Evolutionary conservation across 2,113 vertebrate genomes (phyloP).

Genomic region (Alaudala cheleensis): DNA sequence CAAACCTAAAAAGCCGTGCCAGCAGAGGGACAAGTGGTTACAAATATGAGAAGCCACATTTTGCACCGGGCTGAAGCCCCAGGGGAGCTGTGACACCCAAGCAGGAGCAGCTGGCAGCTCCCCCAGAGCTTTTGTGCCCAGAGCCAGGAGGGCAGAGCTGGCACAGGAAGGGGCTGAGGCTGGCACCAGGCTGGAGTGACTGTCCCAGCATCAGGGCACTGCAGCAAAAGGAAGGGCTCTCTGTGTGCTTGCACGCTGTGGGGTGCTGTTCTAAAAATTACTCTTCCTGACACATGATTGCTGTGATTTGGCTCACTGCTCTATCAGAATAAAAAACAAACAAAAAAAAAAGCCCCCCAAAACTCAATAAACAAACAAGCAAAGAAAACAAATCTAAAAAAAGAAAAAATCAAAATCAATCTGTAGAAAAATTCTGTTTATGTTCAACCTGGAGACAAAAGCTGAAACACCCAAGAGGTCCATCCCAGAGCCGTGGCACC

Average conservation of each 20-base stretch:
- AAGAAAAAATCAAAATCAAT: not conserved
- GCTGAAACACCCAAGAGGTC: not conserved
- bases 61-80: not conserved
- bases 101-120: not conserved
- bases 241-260: fast-evolving
- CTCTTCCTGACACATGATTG: not conserved
- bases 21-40: not conserved
- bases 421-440: not conserved
- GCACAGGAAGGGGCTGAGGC: not conserved
- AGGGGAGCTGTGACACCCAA: not conserved
- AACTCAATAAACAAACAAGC: not conserved
- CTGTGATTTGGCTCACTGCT: not conserved
- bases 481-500: not conserved
- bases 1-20: not conserved
- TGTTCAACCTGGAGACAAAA: not conserved
- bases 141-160: not conserved
- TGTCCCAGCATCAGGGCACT: not conserved
- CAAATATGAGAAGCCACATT: not conserved
- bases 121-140: fast-evolving
- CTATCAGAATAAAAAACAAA: not conserved
- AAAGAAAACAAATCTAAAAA: not conserved
- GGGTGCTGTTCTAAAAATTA: not conserved
- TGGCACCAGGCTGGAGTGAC: fast-evolving
- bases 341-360: not conserved
- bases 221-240: not conserved